phyloP scores from a whole-genome alignment of 2,888 invertebrate species.

The Chrysopilus asiliformis region DNA sequence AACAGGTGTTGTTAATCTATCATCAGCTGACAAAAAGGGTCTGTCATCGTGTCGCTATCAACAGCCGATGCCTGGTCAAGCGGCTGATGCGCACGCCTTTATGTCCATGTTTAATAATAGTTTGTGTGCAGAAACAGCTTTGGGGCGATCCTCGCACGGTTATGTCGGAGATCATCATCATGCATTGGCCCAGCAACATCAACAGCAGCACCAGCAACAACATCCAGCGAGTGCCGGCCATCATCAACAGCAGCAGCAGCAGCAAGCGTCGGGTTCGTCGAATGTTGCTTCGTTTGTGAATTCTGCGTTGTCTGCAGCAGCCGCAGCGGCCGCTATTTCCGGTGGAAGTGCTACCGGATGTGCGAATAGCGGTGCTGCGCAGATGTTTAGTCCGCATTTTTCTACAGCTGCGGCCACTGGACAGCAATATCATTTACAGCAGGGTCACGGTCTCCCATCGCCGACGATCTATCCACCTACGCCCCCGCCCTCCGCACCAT shows the following conservation, averaged over 20 bases:
- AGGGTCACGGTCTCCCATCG: constrained; percentile 27
- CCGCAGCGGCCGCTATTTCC: too few species aligned
- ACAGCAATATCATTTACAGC: too few species aligned
- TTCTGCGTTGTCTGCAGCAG: too few species aligned
- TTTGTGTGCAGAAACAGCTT: background rate
- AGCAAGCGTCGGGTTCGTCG: too few species aligned
- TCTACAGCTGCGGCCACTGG: too few species aligned
- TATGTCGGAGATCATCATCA: background rate
- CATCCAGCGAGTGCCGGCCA: background rate
- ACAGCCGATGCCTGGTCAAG: background rate
- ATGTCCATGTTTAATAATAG: background rate
- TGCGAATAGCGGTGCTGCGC: too few species aligned
- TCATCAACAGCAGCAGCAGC: too few species aligned
- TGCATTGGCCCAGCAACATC: background rate
- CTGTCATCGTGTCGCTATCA: background rate
- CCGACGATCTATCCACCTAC: constrained; percentile 38
- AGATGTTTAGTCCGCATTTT: too few species aligned
- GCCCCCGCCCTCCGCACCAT: constrained; percentile 35
- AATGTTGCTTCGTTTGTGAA: too few species aligned
- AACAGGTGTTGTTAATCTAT: background rate
- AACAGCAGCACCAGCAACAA: background rate
- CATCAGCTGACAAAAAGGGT: too few species aligned
- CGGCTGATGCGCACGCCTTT: background rate
- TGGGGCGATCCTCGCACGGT: background rate
- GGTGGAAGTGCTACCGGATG: too few species aligned